A percentile compares a stretch with the other conserved stretches of the same genome.
These are phyloP conservation scores for Daptonema setosum DNA, from an alignment of 2,888 invertebrate species.

Conservation along the genomic window DNA sequence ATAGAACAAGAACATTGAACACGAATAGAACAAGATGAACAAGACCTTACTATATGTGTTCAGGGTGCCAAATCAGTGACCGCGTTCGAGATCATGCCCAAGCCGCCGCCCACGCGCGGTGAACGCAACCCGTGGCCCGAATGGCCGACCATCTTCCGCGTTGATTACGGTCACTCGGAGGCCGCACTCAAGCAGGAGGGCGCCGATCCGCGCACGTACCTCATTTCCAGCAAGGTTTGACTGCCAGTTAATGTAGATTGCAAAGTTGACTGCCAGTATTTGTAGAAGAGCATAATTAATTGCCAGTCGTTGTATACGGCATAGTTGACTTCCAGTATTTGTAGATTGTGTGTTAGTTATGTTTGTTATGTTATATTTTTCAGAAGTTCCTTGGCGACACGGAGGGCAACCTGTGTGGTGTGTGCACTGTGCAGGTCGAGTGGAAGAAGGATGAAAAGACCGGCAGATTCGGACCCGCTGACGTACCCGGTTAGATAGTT, in stretches of 20 bases:
- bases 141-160: conserved; percentile 81
- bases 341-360: not conserved
- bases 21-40: no score
- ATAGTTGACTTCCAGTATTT: no score
- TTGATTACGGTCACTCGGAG: conserved; percentile 96
- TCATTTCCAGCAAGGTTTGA: conserved; percentile 60
- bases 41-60: no score
- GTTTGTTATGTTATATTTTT: no score
- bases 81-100: conserved; percentile 86
- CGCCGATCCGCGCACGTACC: conserved; percentile 73
- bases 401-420: conserved; percentile 65
- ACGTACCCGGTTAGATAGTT: conserved; percentile 42
- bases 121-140: conserved; percentile 95
- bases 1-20: no score
- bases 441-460: conserved; percentile 59
- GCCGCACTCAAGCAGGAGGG: conserved; percentile 48
- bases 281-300: no score
- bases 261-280: no score
- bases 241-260: no score
- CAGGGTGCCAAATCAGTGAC: conserved; percentile 77
- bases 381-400: conserved; percentile 73
- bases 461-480: conserved; percentile 42
- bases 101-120: conserved; percentile 56
- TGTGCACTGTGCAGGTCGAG: conserved; percentile 66
- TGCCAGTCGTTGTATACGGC: no score